Evolutionary conservation across 2,113 vertebrate species (phyloP).

Genomic region (Pundamilia nyererei): DNA sequence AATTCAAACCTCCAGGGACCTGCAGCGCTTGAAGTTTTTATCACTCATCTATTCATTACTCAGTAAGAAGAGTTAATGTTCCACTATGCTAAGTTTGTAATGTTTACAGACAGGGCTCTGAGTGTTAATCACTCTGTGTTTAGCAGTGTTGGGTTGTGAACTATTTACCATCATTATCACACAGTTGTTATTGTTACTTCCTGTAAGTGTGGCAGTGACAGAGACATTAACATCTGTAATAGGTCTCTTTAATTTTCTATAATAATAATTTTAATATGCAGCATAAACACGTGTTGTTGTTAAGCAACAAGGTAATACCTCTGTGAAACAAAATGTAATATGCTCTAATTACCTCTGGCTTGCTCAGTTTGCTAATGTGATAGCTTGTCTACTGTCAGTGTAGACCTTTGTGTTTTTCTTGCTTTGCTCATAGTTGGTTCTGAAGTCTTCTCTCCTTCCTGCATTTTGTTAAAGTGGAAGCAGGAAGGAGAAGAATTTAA

Average conservation of each 20-base stretch:
- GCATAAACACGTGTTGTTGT: too few relatives aligned
- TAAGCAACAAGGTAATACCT: background rate
- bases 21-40: background rate
- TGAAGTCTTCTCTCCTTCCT: fast-evolving
- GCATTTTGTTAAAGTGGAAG: background rate
- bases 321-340: background rate
- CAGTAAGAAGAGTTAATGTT: background rate
- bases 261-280: background rate
- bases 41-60: background rate
- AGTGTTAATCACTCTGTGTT: background rate
- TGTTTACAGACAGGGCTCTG: fast-evolving
- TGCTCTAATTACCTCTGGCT: background rate
- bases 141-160: fast-evolving
- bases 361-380: fast-evolving
- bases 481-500: background rate
- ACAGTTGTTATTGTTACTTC: background rate
- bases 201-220: background rate
- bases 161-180: background rate
- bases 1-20: background rate
- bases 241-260: background rate
- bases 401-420: background rate
- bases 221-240: background rate
- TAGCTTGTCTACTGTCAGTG: fast-evolving
- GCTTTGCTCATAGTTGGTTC: background rate
- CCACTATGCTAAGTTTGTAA: background rate